Base-by-base conservation (phyloP, 2,888 invertebrate species). In the Campaea margaritaria region DNA sequence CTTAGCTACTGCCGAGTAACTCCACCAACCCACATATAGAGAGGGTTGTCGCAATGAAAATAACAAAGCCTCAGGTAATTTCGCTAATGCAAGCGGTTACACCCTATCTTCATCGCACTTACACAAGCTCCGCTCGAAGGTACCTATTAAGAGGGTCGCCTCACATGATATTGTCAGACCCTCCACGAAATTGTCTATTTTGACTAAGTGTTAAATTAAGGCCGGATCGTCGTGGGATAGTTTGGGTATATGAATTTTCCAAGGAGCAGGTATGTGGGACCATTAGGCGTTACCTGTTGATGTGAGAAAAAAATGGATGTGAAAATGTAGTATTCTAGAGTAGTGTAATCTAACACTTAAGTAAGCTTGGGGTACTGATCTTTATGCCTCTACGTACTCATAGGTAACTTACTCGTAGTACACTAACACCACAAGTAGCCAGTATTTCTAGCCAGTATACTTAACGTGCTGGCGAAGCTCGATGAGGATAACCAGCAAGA, bases 81-180 rank as follows among this genome's bases (percentile, higher is more conserved):
- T 90, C 83, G 85, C 92, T 92, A 93, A 93, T 93, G 93, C 89
- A 92, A 83, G 90, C 80, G 91, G 91, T 91, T 87, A 85, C 85
- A 83, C 83, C 83, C 87, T 88, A 89, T 91, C 88, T 89, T 81
- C 86, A 87, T 88, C 85, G 84, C 86, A 86, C 86, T 87, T 86
- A 87, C 82, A 82, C 81, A 79, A 78, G 74, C 79, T 74, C 69
- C 75, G 72, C 77, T 81, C 82, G 77, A 82, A 87, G 85, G 89
- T 83, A 79, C 81, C 87, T 89, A 88, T 90, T 90, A 91, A 81
- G 83, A 85, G 88, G 89, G 89, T 86, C 84, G 82, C 76, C 79
- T 77, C 75, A 77, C 75, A 73, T 76, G 76, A 82, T 83, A 86
- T 83, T 83, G 83, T 82, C 74, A 83, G 82, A 81, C 84, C 85